Evolutionary conservation across 2,888 invertebrate species (phyloP), one percentile per base, ranked within the genome.

Genomic region (Lochmaea capreae): DNA sequence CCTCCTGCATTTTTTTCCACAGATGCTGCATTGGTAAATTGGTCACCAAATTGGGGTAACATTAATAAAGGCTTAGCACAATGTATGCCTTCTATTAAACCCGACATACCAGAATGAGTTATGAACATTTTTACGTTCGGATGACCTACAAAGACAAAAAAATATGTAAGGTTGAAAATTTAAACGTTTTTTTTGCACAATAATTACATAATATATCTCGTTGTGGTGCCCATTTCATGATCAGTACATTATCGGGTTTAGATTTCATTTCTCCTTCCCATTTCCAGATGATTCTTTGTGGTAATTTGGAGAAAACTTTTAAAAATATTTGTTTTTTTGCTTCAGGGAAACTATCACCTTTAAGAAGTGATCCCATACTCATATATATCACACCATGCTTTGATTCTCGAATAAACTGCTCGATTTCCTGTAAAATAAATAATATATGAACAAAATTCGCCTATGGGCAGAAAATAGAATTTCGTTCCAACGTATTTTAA

Each of bases 241-340:
- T 85, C 83, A 90, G 89, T 11, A 94, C 87, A 84, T 94, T 94
- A 71, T 89, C 87, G 33, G 91, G 90, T 77, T 92, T 89, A 42
- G 88, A 87, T 0, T 88, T 86, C 78, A 91, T 83, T 42, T 92
- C 90, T 65, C 89, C 89, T 83, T 94, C 94, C 92, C 93, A 94
- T 88, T 94, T 94, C 94, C 94, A 95, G 62, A 95, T 88, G 46
- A 95, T 91, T 75, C 91, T 90, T 77, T 93, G 90, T 1, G 93
- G 91, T 18, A 95, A 86, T 75, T 89, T 88, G 0, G 88, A 85
- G 68, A 95, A 90, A 1, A 90, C 92, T 6, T 88, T 89, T 10
- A 93, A 73, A 65, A 96, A 90, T 14, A 87, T 89, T 33, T 89
- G 82, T 18, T 92, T 83, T 80, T 91, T 92, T 0, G 90, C 88